Percentiles rank a stretch among this genome's conserved stretches.
These are phyloP conservation scores for Capromys pilorides DNA, from an alignment of 2,797 vertebrate genomes.

Conservation along the genomic window DNA sequence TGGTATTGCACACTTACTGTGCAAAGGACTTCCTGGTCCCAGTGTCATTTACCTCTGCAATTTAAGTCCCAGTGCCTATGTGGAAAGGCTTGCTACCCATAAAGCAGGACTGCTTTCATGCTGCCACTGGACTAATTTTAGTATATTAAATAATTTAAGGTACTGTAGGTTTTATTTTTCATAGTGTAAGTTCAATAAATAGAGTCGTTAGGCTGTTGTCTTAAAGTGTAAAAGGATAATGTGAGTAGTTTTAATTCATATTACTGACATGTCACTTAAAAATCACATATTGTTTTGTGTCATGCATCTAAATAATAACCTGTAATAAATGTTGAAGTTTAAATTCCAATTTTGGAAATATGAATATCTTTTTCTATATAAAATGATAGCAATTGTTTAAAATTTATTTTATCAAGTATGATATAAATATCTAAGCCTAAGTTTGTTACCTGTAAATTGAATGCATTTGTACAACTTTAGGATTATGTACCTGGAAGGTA, in stretches of 20 bases:
- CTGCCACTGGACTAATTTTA: conserved; percentile 16
- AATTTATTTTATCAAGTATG: conserved; percentile 1
- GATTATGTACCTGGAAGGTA: not conserved
- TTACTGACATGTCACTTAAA: conserved; percentile 5
- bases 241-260: conserved; percentile 8
- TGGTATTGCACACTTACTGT: not conserved
- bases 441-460: not conserved
- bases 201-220: conserved; percentile 1
- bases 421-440: not conserved
- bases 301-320: not conserved
- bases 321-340: conserved; percentile 22
- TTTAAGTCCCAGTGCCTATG: not conserved
- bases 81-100: not conserved
- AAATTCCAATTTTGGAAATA: conserved; percentile 2
- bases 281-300: not conserved
- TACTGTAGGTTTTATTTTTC: conserved; percentile 27
- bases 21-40: not conserved
- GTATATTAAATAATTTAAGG: not conserved
- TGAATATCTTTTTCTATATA: not conserved
- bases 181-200: not conserved
- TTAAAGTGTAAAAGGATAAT: conserved; percentile 16
- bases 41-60: not conserved
- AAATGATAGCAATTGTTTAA: conserved; percentile 7
- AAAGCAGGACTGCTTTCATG: not conserved
- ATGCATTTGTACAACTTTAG: not conserved